Percentiles rank a stretch among this genome's conserved stretches.
Evolutionary conservation across 2,797 vertebrate species (phyloP).

Genomic region (Hipposideros larvatus): DNA sequence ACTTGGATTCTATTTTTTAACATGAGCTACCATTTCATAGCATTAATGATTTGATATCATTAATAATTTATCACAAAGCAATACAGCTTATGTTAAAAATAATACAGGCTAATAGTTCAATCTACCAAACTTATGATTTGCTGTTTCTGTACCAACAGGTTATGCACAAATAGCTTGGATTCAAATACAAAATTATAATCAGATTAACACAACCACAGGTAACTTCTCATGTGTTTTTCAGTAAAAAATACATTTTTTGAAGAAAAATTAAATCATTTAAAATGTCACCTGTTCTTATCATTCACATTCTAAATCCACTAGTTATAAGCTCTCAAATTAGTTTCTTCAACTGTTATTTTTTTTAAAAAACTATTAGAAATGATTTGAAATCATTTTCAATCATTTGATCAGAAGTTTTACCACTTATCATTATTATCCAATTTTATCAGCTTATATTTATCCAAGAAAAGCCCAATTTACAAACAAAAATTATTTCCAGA

Average conservation of each 20-base stretch:
- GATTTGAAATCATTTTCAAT: not conserved
- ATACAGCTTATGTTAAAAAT: not conserved
- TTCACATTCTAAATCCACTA: not conserved
- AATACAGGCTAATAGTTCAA: not conserved
- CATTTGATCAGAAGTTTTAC: not conserved
- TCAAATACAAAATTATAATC: slow-evolving; percentile 33
- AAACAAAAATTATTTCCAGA: slow-evolving; percentile 46
- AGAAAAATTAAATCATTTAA: slow-evolving; percentile 25
- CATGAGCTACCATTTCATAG: not conserved
- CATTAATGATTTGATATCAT: not conserved
- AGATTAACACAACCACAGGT: not conserved
- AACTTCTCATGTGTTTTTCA: not conserved
- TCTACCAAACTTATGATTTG: not conserved
- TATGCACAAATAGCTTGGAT: not conserved
- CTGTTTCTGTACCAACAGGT: not conserved
- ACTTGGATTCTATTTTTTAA: slow-evolving; percentile 24
- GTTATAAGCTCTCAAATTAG: not conserved
- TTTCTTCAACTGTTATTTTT: not conserved
- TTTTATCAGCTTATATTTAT: not conserved
- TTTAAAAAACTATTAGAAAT: not conserved
- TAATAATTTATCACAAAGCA: not conserved
- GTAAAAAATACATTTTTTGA: not conserved
- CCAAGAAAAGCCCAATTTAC: slow-evolving; percentile 51
- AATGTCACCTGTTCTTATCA: not conserved
- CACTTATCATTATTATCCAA: not conserved